Evolutionary conservation across 2,797 vertebrate genomes (phyloP).

Genomic region (Gallinago nigripennis): DNA sequence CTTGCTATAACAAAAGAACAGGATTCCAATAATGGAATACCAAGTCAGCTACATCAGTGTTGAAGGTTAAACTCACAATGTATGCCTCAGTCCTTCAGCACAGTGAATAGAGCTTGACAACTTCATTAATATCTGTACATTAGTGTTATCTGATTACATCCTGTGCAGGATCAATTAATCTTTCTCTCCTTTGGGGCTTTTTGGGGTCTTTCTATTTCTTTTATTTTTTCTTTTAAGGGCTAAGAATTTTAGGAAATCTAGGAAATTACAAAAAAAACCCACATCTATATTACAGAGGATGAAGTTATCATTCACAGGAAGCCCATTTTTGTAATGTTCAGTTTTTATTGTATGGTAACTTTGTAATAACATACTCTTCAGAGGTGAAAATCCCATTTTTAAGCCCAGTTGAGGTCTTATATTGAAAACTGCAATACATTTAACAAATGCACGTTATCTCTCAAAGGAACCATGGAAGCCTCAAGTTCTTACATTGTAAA

Average conservation of each 20-base stretch:
- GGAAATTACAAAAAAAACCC: constrained; percentile 11
- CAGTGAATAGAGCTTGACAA: background rate
- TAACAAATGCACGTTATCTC: constrained; percentile 16
- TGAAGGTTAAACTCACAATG: constrained; percentile 5
- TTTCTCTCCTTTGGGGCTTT: background rate
- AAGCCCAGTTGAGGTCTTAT: constrained; percentile 37
- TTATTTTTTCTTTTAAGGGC: background rate
- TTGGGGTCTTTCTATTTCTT: background rate
- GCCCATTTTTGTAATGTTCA: constrained; percentile 15
- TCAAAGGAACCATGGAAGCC: constrained; percentile 36
- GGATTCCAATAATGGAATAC: background rate
- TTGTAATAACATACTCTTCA: constrained; percentile 34
- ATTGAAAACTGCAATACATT: constrained; percentile 40
- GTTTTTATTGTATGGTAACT: constrained; percentile 30
- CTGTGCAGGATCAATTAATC: background rate
- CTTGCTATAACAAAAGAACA: background rate
- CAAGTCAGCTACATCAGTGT: background rate
- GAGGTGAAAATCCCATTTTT: constrained; percentile 39
- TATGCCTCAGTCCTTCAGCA: background rate
- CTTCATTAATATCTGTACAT: background rate
- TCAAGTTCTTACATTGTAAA: constrained; percentile 28
- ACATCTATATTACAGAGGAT: background rate
- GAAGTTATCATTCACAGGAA: constrained; percentile 25
- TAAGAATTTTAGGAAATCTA: background rate
- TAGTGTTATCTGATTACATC: constrained; percentile 29